Evolutionary conservation across 2,888 invertebrate species (phyloP).

Genomic region (Globia sparganii): DNA sequence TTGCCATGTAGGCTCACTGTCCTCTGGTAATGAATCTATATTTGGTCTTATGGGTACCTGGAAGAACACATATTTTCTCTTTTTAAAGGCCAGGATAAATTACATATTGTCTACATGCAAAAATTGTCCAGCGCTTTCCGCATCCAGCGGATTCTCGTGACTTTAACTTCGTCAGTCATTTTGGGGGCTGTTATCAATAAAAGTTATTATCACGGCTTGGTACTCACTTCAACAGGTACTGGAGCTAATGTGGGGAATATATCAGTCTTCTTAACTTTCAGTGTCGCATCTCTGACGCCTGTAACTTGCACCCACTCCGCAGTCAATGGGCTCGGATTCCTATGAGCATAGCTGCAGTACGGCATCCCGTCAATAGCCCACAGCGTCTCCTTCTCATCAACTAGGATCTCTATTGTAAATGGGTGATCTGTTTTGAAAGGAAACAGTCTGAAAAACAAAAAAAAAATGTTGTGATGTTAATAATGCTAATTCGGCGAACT

Average conservation of each 20-base stretch:
- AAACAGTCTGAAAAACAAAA: slow-evolving; percentile 81
- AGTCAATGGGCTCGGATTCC: slow-evolving; percentile 80
- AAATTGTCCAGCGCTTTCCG: neutral
- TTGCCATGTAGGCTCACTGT: slow-evolving; percentile 79
- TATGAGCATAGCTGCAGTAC: slow-evolving; percentile 93
- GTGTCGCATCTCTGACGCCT: slow-evolving; percentile 91
- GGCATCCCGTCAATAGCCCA: slow-evolving; percentile 94
- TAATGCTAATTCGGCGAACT: slow-evolving; percentile 12
- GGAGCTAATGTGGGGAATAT: slow-evolving; percentile 84
- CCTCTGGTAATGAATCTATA: slow-evolving; percentile 75
- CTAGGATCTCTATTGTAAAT: slow-evolving; percentile 91
- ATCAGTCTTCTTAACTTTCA: slow-evolving; percentile 91
- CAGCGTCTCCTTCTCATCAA: slow-evolving; percentile 91
- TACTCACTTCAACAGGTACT: slow-evolving; percentile 74
- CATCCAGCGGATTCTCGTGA: neutral
- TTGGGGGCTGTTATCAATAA: neutral
- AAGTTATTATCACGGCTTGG: neutral
- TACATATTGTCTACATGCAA: neutral
- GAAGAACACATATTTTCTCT: slow-evolving; percentile 12
- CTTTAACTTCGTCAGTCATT: neutral
- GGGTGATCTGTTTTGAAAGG: slow-evolving; percentile 86
- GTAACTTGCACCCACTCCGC: slow-evolving; percentile 90
- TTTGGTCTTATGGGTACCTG: slow-evolving; percentile 79
- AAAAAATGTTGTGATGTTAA: slow-evolving; percentile 39
- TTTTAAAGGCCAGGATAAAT: neutral